A percentile compares a stretch with the other conserved stretches of the same genome.
Evolutionary conservation across 2,797 vertebrate genomes (phyloP).

Genomic region (Lepus townsendii): DNA sequence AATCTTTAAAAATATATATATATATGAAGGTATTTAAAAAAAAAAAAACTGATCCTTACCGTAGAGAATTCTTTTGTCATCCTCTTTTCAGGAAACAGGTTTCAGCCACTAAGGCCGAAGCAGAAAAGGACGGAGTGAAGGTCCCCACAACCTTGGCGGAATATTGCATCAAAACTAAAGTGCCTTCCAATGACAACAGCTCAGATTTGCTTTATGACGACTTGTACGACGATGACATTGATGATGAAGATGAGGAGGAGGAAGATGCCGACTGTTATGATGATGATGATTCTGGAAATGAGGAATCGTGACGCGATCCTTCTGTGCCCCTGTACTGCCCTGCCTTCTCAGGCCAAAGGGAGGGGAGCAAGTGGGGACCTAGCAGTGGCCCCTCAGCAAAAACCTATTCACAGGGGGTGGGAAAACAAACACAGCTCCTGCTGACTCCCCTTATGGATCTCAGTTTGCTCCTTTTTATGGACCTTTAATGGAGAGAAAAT

Average conservation of each 20-base stretch:
- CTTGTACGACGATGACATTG: conserved; percentile 97
- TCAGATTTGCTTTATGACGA: conserved; percentile 99
- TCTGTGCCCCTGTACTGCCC: conserved; percentile 87
- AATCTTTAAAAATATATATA: no score
- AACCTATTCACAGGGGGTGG: conserved; percentile 75
- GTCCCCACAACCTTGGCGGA: conserved; percentile 98
- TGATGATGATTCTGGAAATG: conserved; percentile 98
- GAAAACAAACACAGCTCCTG: conserved; percentile 86
- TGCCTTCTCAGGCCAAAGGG: conserved; percentile 89
- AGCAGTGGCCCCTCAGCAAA: conserved; percentile 87
- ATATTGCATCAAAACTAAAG: conserved; percentile 99
- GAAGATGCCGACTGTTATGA: conserved; percentile 98
- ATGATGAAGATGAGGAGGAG: conserved; percentile 96
- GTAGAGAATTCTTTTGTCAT: not conserved
- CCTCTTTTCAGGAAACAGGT: conserved; percentile 94
- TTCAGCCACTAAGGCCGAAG: conserved; percentile 96
- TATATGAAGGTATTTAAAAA: no score
- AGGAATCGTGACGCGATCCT: conserved; percentile 95
- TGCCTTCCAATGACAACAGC: conserved; percentile 99
- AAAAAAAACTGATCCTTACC: not conserved
- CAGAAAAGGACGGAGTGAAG: conserved; percentile 97
- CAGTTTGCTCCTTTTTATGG: conserved; percentile 88
- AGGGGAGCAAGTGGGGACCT: conserved; percentile 87
- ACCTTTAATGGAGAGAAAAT: conserved; percentile 86
- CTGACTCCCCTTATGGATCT: conserved; percentile 88